A percentile compares a stretch with the other conserved stretches of the same genome.
phyloP scores from a whole-genome alignment of 2,113 vertebrate species.

The Nothoprocta perdicaria region DNA sequence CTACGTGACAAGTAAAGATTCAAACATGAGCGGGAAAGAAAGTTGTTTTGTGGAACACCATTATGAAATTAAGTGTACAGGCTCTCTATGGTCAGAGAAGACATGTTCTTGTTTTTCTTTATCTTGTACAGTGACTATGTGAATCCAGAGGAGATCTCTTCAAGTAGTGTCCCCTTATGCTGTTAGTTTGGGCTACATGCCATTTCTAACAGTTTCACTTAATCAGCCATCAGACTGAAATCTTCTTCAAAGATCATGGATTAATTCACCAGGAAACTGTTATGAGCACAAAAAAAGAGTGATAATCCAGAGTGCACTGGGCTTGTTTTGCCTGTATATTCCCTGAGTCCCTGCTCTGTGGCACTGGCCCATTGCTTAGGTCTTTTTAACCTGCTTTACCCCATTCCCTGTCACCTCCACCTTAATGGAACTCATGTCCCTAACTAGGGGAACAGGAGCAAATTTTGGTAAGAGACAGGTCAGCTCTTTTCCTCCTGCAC shows the following conservation, averaged over 20 bases:
- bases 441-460: fast-evolving
- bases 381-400: neutral
- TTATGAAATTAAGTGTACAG: constrained; percentile 61
- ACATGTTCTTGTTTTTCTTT: constrained; percentile 47
- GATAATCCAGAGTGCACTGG: neutral
- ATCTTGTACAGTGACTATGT: constrained; percentile 1
- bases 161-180: neutral
- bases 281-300: neutral
- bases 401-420: neutral
- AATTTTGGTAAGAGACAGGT: neutral
- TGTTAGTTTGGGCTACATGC: constrained; percentile 27
- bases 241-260: constrained; percentile 52
- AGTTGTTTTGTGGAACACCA: constrained; percentile 56
- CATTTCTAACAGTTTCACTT: constrained; percentile 34
- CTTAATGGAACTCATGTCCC: neutral
- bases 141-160: constrained; percentile 47
- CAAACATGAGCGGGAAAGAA: constrained; percentile 51
- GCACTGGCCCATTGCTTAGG: fast-evolving
- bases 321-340: neutral
- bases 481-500: neutral
- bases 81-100: constrained; percentile 49
- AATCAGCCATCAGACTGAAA: constrained; percentile 49
- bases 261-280: constrained; percentile 31
- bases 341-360: neutral
- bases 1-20: constrained; percentile 27